These are phyloP conservation scores for Bradypus variegatus DNA, from an alignment of 2,797 vertebrate species.

Conservation along the genomic window DNA sequence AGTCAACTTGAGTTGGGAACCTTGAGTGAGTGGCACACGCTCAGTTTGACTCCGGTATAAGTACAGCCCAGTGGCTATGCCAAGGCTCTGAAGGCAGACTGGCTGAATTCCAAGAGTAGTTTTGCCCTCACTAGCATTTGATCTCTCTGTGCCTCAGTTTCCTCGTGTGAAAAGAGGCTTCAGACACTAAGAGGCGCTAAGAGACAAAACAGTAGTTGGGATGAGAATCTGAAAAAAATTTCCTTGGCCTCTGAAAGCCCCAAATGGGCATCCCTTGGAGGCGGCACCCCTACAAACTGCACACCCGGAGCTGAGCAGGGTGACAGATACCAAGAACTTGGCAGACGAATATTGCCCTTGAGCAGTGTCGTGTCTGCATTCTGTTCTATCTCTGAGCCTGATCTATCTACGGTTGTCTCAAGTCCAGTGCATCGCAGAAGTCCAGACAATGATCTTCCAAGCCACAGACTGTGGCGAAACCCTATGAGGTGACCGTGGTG, in stretches of 20 bases:
- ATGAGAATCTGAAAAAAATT: not conserved
- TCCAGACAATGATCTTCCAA: not conserved
- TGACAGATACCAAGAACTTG: not conserved
- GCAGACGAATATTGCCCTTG: not conserved
- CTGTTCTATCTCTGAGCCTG: not conserved
- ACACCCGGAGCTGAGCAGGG: not conserved
- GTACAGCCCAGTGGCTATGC: accelerated
- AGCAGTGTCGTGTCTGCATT: not conserved
- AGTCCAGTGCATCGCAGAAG: not conserved
- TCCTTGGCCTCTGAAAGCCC: not conserved
- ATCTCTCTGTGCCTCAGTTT: not conserved
- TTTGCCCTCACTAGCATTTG: not conserved
- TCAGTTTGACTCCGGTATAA: not conserved
- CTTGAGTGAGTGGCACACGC: not conserved
- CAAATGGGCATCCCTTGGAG: too few species aligned
- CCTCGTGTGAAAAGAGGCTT: not conserved
- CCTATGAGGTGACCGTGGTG: not conserved
- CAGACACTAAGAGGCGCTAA: not conserved
- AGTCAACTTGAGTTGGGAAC: not conserved
- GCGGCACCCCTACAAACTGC: not conserved
- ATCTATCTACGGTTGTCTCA: not conserved
- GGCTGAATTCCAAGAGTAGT: not conserved
- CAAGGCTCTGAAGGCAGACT: not conserved
- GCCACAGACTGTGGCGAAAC: constrained; percentile 13
- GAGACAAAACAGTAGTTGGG: not conserved